Evolutionary conservation across 2,797 vertebrate species (phyloP).

Genomic region (Danionella dracula): DNA sequence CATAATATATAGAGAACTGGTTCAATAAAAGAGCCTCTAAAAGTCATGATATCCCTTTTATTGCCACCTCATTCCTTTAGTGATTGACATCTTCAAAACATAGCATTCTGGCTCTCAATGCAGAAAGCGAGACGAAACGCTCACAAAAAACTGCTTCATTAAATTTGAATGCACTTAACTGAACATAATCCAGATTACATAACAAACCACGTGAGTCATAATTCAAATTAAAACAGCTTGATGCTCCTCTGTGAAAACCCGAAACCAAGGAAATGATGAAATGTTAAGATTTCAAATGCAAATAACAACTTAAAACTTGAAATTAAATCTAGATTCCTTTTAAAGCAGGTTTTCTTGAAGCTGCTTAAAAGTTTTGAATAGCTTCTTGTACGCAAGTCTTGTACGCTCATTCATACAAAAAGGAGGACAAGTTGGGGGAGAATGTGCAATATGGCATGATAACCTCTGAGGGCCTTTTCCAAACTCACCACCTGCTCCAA

Average conservation of each 20-base stretch:
- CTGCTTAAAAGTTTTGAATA: not conserved
- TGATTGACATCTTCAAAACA: not conserved
- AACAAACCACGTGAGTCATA: conserved; percentile 48
- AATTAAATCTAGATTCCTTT: too few species aligned
- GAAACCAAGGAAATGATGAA: too few species aligned
- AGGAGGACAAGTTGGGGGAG: conserved; percentile 3
- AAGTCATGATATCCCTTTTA: too few species aligned
- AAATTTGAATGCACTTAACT: conserved; percentile 39
- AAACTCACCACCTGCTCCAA: conserved; percentile 60
- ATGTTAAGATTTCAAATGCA: too few species aligned
- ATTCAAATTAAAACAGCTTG: conserved; percentile 36
- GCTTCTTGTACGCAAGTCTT: not conserved
- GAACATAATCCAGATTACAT: conserved; percentile 46
- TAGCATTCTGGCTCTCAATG: not conserved
- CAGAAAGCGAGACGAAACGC: not conserved
- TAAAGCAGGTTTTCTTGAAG: too few species aligned
- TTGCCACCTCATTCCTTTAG: not conserved
- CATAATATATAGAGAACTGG: not conserved
- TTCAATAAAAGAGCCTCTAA: too few species aligned
- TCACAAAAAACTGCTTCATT: conserved; percentile 19
- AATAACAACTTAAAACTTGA: too few species aligned
- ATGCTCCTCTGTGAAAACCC: conserved; percentile 15
- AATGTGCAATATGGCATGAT: conserved; percentile 44
- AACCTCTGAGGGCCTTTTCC: conserved; percentile 54
- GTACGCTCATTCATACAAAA: not conserved